Percentiles rank a stretch among this genome's conserved stretches.
Conservation (phyloP, 2,113 vertebrate genomes). For the Morphnarchus princeps region DNA sequence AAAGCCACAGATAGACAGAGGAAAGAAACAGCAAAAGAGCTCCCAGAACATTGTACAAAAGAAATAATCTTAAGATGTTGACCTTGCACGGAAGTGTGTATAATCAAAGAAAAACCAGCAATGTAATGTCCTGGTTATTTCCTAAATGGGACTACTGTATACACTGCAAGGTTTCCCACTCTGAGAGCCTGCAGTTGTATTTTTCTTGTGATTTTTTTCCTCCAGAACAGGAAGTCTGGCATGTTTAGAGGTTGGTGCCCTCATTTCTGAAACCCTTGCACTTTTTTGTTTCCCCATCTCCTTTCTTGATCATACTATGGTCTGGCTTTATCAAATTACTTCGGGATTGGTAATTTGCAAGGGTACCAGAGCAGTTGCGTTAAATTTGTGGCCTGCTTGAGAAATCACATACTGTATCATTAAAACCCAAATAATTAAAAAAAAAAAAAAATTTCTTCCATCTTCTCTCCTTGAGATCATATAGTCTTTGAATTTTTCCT, state of each 20-base stretch:
- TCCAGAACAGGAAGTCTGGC: not conserved
- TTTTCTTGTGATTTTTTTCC: not conserved
- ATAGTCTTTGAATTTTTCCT: not conserved
- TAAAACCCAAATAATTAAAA: not conserved
- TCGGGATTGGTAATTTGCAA: not conserved
- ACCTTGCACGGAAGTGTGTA: not conserved
- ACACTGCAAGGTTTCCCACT: not conserved
- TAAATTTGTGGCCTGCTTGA: not conserved
- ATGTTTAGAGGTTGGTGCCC: not conserved
- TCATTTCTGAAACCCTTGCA: not conserved
- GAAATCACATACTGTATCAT: not conserved
- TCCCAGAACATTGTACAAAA: not conserved
- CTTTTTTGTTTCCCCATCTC: not conserved
- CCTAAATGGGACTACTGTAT: not conserved
- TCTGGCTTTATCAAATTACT: not conserved
- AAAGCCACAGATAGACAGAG: not conserved
- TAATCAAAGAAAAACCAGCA: not conserved
- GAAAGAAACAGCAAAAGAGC: not conserved
- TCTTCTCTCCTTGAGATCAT: not conserved
- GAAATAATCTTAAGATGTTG: not conserved
- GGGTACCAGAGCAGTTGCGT: accelerated
- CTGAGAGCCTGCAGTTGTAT: not conserved
- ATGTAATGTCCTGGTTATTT: not conserved
- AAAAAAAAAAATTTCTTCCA: not conserved
- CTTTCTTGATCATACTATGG: not conserved